A percentile compares a stretch with the other conserved stretches of the same genome.
These are phyloP conservation scores for Corythornis cristatus DNA, from an alignment of 2,113 vertebrate species.

Conservation along the genomic window DNA sequence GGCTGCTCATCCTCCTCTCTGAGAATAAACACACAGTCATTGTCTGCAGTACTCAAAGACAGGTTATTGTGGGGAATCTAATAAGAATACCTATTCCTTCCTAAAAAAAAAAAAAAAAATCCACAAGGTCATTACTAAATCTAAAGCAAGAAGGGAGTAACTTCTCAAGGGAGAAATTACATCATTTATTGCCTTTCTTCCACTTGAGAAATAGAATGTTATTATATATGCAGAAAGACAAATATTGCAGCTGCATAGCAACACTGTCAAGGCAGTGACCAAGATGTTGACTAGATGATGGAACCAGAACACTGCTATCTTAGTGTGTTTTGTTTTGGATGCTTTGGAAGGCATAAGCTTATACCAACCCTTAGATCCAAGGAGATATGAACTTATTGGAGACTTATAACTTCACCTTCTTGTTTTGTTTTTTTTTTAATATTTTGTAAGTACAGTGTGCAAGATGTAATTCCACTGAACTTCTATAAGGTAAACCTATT, in stretches of 20 bases:
- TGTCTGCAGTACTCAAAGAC: background rate
- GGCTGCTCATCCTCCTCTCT: background rate
- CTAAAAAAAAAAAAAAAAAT: background rate
- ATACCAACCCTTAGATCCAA: background rate
- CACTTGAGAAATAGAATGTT: background rate
- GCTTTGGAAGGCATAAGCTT: background rate
- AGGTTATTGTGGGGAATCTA: background rate
- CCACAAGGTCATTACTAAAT: background rate
- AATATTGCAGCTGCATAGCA: background rate
- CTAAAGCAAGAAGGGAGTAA: background rate
- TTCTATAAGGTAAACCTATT: background rate
- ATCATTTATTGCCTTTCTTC: background rate
- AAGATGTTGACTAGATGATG: background rate
- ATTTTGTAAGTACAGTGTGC: background rate
- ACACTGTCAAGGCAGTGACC: background rate
- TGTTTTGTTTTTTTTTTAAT: background rate
- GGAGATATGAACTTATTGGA: background rate
- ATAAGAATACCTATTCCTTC: background rate
- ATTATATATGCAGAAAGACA: background rate
- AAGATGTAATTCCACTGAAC: background rate
- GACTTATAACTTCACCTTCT: accelerated
- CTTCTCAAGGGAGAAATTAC: background rate
- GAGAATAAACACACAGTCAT: background rate
- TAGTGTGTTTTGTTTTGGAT: background rate
- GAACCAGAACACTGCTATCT: background rate